Percentiles rank a stretch among this genome's conserved stretches.
Conservation (phyloP, 1,140 invertebrate genomes). For the Bombyx mori region DNA sequence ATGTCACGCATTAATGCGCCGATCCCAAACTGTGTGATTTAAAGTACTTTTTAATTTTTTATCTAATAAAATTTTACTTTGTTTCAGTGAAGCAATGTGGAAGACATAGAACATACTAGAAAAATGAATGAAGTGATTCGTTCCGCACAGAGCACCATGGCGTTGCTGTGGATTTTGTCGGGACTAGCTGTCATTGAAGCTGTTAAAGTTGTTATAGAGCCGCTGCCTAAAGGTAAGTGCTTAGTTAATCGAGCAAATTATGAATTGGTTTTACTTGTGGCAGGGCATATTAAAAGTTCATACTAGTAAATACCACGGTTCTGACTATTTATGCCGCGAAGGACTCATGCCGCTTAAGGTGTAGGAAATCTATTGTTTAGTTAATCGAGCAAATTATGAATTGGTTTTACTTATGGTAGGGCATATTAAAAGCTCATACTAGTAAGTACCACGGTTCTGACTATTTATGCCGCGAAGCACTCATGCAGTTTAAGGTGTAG, state of each 20-base stretch:
- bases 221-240: conserved; percentile 60
- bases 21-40: too few species aligned
- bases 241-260: neutral
- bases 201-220: conserved; percentile 62
- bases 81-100: conserved; percentile 43
- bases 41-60: neutral
- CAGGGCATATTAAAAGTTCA: neutral
- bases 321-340: too few species aligned
- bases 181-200: conserved; percentile 39
- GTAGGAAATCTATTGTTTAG: too few species aligned
- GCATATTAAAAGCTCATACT: too few species aligned
- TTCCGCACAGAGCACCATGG: conserved; percentile 28
- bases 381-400: too few species aligned
- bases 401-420: too few species aligned
- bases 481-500: too few species aligned
- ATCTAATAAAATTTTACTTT: conserved; percentile 9
- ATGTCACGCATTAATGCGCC: too few species aligned
- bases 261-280: neutral
- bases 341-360: too few species aligned
- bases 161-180: conserved; percentile 43
- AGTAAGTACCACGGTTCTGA: too few species aligned
- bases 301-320: too few species aligned
- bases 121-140: conserved; percentile 41
- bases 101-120: conserved; percentile 24
- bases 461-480: too few species aligned